These are phyloP conservation scores for Leguminivora glycinivorella DNA, from an alignment of 1,140 invertebrate species.

Conservation along the genomic window DNA sequence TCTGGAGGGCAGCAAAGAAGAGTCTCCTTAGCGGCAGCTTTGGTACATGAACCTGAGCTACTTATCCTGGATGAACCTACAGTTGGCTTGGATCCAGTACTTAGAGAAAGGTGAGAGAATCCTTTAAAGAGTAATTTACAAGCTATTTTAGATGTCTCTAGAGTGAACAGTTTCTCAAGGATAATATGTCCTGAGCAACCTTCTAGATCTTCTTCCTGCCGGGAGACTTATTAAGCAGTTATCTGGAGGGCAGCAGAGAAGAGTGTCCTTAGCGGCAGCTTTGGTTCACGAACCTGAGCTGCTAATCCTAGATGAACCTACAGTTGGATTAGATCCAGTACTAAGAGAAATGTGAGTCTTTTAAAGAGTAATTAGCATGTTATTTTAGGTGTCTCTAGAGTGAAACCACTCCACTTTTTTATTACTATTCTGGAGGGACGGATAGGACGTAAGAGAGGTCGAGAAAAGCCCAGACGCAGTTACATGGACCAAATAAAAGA, in stretches of 20 bases:
- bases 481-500: too few species aligned
- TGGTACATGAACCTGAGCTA: slow-evolving; percentile 93
- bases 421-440: too few species aligned
- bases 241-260: slow-evolving; percentile 93
- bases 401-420: too few species aligned
- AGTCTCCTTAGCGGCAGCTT: slow-evolving; percentile 91
- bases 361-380: not conserved
- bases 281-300: slow-evolving; percentile 93
- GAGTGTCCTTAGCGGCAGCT: slow-evolving; percentile 92
- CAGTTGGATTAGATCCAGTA: slow-evolving; percentile 94
- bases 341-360: slow-evolving; percentile 87
- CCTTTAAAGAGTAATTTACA: not conserved
- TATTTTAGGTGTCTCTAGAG: not conserved
- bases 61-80: slow-evolving; percentile 96
- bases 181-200: slow-evolving; percentile 84
- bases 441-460: too few species aligned
- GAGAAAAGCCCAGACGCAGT: too few species aligned
- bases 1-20: slow-evolving; percentile 95
- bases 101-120: slow-evolving; percentile 90
- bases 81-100: slow-evolving; percentile 93
- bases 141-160: not conserved
- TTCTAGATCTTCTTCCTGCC: slow-evolving; percentile 86
- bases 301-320: slow-evolving; percentile 95
- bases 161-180: too few species aligned
- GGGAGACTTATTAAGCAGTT: slow-evolving; percentile 82